Percentiles rank a stretch among this genome's conserved stretches.
Evolutionary conservation across 1,140 invertebrate species (phyloP).

Genomic region (Drosophila micromelanica): DNA sequence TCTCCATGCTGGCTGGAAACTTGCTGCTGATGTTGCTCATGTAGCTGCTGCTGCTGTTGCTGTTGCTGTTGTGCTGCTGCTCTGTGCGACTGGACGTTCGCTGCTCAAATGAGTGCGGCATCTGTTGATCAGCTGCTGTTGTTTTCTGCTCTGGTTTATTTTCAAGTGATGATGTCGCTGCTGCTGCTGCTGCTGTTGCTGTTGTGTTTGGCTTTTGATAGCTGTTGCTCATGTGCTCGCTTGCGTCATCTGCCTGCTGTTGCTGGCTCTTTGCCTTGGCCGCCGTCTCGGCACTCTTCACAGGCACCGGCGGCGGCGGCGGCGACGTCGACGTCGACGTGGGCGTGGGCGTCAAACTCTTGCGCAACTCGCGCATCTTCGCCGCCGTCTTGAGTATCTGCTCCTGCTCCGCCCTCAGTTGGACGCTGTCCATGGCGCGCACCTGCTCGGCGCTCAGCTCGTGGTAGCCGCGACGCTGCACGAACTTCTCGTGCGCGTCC

Average conservation of each 20-base stretch:
- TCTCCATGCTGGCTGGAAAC: conserved; percentile 70
- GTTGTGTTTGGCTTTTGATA: neutral
- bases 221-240: conserved; percentile 43
- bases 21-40: conserved; percentile 25
- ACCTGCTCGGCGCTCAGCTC: conserved; percentile 82
- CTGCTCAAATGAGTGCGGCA: conserved; percentile 35
- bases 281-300: conserved; percentile 73
- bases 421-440: conserved; percentile 57
- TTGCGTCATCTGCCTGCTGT: conserved; percentile 73
- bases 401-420: conserved; percentile 62
- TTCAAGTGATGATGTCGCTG: conserved; percentile 74
- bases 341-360: conserved; percentile 74
- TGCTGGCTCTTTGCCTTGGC: conserved; percentile 67
- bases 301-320: conserved; percentile 71
- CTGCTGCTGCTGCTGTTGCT: conserved; percentile 62
- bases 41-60: conserved; percentile 27
- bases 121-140: conserved; percentile 32
- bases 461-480: conserved; percentile 87
- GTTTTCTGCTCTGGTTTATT: conserved; percentile 70
- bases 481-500: conserved; percentile 89
- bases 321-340: conserved; percentile 44
- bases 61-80: conserved; percentile 29
- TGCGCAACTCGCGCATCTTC: conserved; percentile 81
- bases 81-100: conserved; percentile 40
- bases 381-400: conserved; percentile 75